phyloP scores from a whole-genome alignment of 2,113 vertebrate genomes.

The Osmerus mordax region DNA sequence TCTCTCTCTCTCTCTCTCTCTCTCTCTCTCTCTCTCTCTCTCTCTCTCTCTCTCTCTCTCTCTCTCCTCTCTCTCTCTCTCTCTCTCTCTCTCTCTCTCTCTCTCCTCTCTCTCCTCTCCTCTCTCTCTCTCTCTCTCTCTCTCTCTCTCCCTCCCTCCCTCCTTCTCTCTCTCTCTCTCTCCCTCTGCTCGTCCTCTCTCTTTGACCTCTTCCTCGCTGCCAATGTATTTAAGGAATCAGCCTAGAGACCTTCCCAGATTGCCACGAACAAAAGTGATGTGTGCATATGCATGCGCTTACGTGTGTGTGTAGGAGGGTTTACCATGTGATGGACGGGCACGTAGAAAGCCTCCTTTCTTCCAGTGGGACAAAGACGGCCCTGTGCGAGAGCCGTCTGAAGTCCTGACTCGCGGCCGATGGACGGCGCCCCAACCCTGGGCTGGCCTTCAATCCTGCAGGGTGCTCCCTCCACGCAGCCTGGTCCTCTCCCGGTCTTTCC shows the following conservation, averaged over 20 bases:
- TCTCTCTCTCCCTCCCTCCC: no score
- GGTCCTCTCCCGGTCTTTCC: no score
- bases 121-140: no score
- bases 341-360: conserved; percentile 32
- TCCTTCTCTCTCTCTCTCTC: background rate
- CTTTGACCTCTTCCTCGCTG: background rate
- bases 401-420: no score
- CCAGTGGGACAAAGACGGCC: conserved; percentile 14
- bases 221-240: background rate
- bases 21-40: no score
- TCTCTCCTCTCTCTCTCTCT: background rate
- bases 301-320: conserved; percentile 1
- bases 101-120: conserved; percentile 1
- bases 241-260: background rate
- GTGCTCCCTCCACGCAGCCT: no score
- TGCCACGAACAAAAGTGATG: background rate
- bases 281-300: conserved; percentile 6
- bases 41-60: no score
- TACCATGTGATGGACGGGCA: conserved; percentile 7
- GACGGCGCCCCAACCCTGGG: no score
- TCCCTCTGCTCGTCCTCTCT: background rate
- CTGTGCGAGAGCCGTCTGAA: conserved; percentile 3
- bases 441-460: no score
- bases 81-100: background rate
- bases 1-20: background rate